Percentiles rank a stretch among this genome's conserved stretches.
Conservation (phyloP, 2,113 vertebrate species). For the Spermophilus dauricus region DNA sequence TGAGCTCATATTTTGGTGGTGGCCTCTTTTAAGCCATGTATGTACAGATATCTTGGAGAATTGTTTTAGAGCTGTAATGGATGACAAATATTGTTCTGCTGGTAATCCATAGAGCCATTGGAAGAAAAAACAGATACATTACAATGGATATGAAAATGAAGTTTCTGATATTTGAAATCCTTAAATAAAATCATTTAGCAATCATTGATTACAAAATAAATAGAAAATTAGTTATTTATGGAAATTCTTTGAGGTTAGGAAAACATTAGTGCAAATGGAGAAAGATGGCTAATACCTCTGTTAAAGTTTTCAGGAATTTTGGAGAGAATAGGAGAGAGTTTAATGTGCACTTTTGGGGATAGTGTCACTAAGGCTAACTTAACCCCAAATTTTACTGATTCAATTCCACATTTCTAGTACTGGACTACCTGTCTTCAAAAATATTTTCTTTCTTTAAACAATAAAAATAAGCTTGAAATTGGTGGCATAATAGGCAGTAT, state of each 20-base stretch:
- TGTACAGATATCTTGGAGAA: background rate
- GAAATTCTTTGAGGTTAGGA: background rate
- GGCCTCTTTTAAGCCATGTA: background rate
- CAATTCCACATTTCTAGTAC: background rate
- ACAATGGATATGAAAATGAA: background rate
- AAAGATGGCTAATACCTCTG: background rate
- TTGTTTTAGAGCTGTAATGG: background rate
- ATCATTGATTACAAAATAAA: background rate
- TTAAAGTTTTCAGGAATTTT: background rate
- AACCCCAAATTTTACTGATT: background rate
- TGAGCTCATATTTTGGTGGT: background rate
- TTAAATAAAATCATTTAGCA: background rate
- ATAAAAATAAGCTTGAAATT: background rate
- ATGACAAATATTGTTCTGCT: background rate
- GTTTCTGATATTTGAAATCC: background rate
- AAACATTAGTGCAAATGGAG: background rate
- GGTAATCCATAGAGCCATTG: background rate
- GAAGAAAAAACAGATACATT: background rate
- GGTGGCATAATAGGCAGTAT: background rate
- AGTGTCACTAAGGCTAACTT: background rate
- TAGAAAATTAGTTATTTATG: background rate
- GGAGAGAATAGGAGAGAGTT: background rate
- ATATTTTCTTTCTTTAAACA: background rate
- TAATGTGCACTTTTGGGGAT: fast-evolving
- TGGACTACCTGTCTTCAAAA: background rate